Conservation (phyloP, 2,888 invertebrate genomes). For the Elysia crispata region DNA sequence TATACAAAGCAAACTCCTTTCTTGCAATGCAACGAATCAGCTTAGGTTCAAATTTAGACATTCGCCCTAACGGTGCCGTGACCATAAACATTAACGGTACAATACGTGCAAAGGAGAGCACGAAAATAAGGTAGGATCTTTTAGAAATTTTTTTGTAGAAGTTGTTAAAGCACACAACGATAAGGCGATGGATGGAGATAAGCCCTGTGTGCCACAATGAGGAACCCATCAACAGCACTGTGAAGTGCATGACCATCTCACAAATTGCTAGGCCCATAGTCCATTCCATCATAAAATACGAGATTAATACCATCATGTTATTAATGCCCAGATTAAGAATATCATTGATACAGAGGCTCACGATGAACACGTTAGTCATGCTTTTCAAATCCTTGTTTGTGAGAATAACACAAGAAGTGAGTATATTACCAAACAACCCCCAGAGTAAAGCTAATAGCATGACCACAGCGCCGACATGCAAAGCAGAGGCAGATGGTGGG, state of each 20-base stretch:
- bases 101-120: conserved; percentile 72
- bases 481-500: conserved; percentile 63
- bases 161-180: conserved; percentile 73
- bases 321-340: conserved; percentile 71
- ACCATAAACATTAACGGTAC: conserved; percentile 71
- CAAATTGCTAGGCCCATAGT: conserved; percentile 70
- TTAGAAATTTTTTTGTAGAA: conserved; percentile 75
- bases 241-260: conserved; percentile 73
- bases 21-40: conserved; percentile 72
- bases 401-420: conserved; percentile 68
- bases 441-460: conserved; percentile 70
- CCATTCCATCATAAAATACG: conserved; percentile 72
- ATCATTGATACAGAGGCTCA: conserved; percentile 75
- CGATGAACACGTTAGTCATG: conserved; percentile 74
- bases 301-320: conserved; percentile 71
- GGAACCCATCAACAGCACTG: conserved; percentile 73
- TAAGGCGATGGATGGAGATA: conserved; percentile 74
- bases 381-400: conserved; percentile 65
- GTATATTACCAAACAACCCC: conserved; percentile 70
- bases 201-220: conserved; percentile 75
- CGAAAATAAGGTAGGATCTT: conserved; percentile 71
- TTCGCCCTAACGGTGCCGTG: conserved; percentile 70
- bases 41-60: conserved; percentile 73
- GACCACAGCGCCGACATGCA: conserved; percentile 67
- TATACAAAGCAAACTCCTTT: conserved; percentile 70